Evolutionary conservation across 2,888 invertebrate species (phyloP).

Genomic region (Adelphocoris suturalis): DNA sequence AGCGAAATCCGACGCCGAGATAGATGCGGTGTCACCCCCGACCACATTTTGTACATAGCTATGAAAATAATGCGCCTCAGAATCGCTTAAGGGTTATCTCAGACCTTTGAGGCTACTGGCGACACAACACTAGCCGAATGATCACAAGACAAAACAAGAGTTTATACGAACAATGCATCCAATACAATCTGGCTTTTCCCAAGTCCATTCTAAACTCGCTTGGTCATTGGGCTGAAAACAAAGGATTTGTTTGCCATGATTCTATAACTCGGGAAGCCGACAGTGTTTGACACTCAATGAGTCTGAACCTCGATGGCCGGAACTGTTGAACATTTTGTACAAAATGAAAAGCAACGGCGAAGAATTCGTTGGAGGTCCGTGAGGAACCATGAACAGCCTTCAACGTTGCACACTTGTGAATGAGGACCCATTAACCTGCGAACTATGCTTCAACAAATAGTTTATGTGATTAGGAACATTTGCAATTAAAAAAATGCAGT

Average conservation of each 20-base stretch:
- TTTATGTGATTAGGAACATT: no score
- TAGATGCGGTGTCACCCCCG: conserved; percentile 77
- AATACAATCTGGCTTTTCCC: conserved; percentile 74
- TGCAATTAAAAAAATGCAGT: no score
- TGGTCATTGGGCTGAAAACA: conserved; percentile 61
- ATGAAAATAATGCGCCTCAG: conserved; percentile 78
- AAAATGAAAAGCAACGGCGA: no score
- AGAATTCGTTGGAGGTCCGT: no score
- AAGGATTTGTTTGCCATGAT: conserved; percentile 74
- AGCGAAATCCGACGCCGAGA: conserved; percentile 77
- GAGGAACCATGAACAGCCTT: no score
- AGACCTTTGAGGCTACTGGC: conserved; percentile 33
- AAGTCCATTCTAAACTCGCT: conserved; percentile 70
- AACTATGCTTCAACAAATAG: no score
- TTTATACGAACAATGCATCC: conserved; percentile 77
- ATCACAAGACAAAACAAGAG: conserved; percentile 77
- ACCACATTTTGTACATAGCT: conserved; percentile 75
- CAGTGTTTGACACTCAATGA: conserved; percentile 68
- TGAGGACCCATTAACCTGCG: no score
- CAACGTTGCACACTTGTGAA: no score
- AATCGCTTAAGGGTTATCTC: conserved; percentile 50
- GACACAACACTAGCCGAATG: conserved; percentile 76
- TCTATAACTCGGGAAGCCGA: conserved; percentile 66
- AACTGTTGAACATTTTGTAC: conserved; percentile 38
- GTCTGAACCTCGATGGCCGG: conserved; percentile 53